Evolutionary conservation across 2,113 vertebrate species (phyloP), one percentile per base, ranked within the genome.

Genomic region (Mesembrinibis cayennensis): DNA sequence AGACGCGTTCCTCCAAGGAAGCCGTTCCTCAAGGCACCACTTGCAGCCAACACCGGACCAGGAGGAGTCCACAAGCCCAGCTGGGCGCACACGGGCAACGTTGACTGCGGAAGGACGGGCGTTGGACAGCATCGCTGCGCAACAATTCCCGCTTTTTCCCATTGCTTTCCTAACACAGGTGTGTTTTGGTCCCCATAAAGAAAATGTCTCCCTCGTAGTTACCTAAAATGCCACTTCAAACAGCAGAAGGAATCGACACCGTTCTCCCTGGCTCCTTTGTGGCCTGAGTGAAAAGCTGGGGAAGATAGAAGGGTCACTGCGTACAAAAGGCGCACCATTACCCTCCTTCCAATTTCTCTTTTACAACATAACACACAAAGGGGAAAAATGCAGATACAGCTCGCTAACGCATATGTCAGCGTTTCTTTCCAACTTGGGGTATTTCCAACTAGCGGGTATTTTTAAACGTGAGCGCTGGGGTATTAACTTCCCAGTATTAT

Each of bases 41-140:
- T 40, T 29, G 55, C 15, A 45, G 52, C 27, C 71, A 27, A 1
- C 27, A 0, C 34, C 7, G 40, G n/a, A 12, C 20, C 25, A 4
- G 71, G 47, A 90, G 81, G 12, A 38, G 32, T 3, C 81, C 65
- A 5, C 21, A 7, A 63, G 30, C 40, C n/a, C 47, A 25, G 29
- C 16, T 4, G 15, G 70, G 38, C 78, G 11, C 38, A 8, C 1
- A 4, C 1, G 7, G 16, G 59, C 7, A 5, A 22, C 9, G 0
- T 3, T 1, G 8, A 2, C 10, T 25, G 55, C 9, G 21, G 36
- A 15, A 65, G 11, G n/a, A 22, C 1, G 3, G n/a, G 44, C 0
- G 2, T 23, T 12, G 9, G 11, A 5, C 10, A 5, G 44, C 23
- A 5, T 44, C 5, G 1, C 26, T 14, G 32, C 36, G 2, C 15